Base-by-base conservation (phyloP, 1,140 invertebrate genomes). In the Anastatus disparis region DNA sequence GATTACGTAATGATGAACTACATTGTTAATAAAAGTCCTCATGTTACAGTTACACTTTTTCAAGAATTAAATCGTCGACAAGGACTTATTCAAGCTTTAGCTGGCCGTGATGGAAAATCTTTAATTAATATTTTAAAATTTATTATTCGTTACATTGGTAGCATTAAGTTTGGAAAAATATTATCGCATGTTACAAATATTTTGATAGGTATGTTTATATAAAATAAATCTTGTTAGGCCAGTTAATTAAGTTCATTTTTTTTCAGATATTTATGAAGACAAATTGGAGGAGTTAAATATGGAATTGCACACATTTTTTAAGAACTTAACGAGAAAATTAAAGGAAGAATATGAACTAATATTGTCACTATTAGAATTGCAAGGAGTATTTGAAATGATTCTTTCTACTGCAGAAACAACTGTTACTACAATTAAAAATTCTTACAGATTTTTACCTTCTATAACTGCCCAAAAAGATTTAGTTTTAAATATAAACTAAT, bases 21-120 rank as follows among this genome's bases (percentile, higher is more conserved):
- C 76, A 83, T 91, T 12, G 78, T 85, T 12, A 89, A 87, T 27
- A 91, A 90, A 78, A 87, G 85, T 48, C 95, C 96, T 3, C 91
- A 95, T 76, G 86, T 91, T 29, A 93, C 93, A 3, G 89, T 96
- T 52, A 89, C 91, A 58, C 84, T 97, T 4, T 87, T 97, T 71
- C 93, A 95, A 82, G 96, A 98, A 85, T 84, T 98, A 38, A 90
- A 93, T 15, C 89, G 92, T 79, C 89, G 93, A 42, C 89, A 91
- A 82, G 92, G 91, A n/a, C 81, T 95, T 35, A 82, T 87, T 75
- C 87, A 89, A 73, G 93, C 95, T 3, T 82, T 97, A 4, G 86
- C 88, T 38, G 90, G 90, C 17, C 87, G 93, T 76, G 87, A 91
- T 71, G 89, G 90, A 52, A 90, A 91, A 74, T 88, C 89, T 31